Evolutionary conservation across 2,113 vertebrate species (phyloP).

Genomic region (Entosphenus tridentatus): DNA sequence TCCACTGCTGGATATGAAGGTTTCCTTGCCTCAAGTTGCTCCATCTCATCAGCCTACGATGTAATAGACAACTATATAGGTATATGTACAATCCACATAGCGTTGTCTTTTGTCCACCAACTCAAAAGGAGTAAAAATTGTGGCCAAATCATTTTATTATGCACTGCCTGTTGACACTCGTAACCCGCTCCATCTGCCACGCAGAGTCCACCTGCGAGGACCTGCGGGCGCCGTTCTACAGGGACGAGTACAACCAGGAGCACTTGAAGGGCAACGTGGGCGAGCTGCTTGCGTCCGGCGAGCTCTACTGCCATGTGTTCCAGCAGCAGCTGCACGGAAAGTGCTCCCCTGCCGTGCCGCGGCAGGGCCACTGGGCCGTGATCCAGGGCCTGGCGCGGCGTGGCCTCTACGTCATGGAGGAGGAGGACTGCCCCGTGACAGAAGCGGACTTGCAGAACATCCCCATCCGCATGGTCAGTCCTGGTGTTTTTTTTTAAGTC

Average conservation of each 20-base stretch:
- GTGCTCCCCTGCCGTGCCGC: slow-evolving; percentile 53
- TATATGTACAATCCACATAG: too few relatives aligned
- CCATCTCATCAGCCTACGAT: too few relatives aligned
- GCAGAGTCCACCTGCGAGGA: slow-evolving; percentile 24
- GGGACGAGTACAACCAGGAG: slow-evolving; percentile 91
- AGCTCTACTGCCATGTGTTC: slow-evolving; percentile 59
- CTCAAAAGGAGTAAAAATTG: too few relatives aligned
- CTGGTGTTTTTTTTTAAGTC: too few relatives aligned
- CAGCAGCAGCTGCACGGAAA: slow-evolving; percentile 70
- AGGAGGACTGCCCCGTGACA: slow-evolving; percentile 54
- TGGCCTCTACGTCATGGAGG: slow-evolving; percentile 80
- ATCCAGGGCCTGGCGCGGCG: slow-evolving; percentile 82
- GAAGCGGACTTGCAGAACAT: slow-evolving; percentile 74
- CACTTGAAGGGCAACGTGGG: slow-evolving; percentile 80
- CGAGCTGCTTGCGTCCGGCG: slow-evolving; percentile 64
- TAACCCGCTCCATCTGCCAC: too few relatives aligned
- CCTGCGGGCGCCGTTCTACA: slow-evolving; percentile 70
- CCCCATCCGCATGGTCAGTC: slow-evolving; percentile 80
- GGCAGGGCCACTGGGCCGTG: slow-evolving; percentile 70
- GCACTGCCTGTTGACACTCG: too few relatives aligned
- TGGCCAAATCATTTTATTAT: too few relatives aligned
- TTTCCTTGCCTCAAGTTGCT: too few relatives aligned
- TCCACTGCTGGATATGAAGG: too few relatives aligned
- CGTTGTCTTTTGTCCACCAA: too few relatives aligned
- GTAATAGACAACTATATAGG: too few relatives aligned